Base-by-base conservation (phyloP, 2,797 vertebrate genomes). In the Borostomias antarcticus region DNA sequence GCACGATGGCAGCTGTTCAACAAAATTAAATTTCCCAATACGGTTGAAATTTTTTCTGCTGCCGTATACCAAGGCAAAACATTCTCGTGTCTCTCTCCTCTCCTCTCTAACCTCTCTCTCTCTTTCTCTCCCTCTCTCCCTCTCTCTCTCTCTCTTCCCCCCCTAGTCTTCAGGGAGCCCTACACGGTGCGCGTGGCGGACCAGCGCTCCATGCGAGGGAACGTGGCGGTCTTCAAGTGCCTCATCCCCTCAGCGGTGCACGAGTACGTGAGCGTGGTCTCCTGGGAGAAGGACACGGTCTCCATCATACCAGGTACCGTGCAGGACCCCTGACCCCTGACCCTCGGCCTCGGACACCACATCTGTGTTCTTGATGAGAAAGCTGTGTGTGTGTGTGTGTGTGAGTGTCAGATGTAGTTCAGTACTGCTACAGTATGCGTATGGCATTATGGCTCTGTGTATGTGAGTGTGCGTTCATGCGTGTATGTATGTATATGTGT, bases 181-280 rank as follows among this genome's bases (percentile, higher is more conserved):
- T 99, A 99, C 92, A 99, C 97, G 62, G 97, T 98, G 75, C 94
- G 97, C 72, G 96, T 99, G 95, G 96, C 98, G 74, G 97, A 99
- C 94, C 97, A 99, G 93, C 95, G 96, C 89, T 95, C 96, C 83
- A 98, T 98, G 96, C 96, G 97, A 90, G 96, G 97, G 85, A 98
- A 96, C 86, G 95, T 97, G 84, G 97, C 97, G 64, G 96, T 98
- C 72, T 99, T 99, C 93, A 98, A 98, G 96, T 98, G 97, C 97
- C 96, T 98, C 95, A 98, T 98, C 91, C 96, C 95, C 82, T 94
- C 96, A 64, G 97, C 95, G n/a, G 95, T 98, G 92, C 96, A 98
- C 94, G 97, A 98, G 90, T 98, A 98, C 0, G 95, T 98, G 91
- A 98, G 96, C 7, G 97, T 99, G 69, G 96, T 98, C 85, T 97